These are phyloP conservation scores for Parazoanthus darwini DNA, from an alignment of 92 coral and sea anemone genomes.

Conservation along the genomic window DNA sequence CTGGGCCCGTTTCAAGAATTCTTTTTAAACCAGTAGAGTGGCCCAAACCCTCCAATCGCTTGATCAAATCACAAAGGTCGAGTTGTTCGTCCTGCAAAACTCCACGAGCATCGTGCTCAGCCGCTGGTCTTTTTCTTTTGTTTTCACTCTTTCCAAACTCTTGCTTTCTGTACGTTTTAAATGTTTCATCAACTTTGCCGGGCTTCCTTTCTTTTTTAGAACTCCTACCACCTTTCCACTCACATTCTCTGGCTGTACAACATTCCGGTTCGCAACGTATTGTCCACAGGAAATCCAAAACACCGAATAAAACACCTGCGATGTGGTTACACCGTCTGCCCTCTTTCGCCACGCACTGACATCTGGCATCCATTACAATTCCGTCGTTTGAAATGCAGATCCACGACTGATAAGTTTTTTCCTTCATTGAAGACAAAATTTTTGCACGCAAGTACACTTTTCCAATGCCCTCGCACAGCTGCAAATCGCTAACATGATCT, in stretches of 20 bases:
- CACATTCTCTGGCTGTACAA: background rate
- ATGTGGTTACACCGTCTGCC: slow-evolving; percentile 17
- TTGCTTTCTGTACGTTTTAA: background rate
- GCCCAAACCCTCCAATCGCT: background rate
- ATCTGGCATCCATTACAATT: slow-evolving; percentile 5
- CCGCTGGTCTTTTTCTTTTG: slow-evolving; percentile 6
- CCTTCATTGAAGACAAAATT: slow-evolving; percentile 15
- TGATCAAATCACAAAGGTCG: background rate
- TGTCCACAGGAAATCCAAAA: background rate
- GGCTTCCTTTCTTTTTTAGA: background rate
- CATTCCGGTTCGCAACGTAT: background rate
- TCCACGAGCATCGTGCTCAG: slow-evolving; percentile 12
- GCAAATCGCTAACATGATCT: slow-evolving; percentile 9
- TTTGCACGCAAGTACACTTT: slow-evolving; percentile 11
- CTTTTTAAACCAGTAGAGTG: slow-evolving; percentile 13
- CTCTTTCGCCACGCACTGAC: slow-evolving; percentile 15
- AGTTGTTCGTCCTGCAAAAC: background rate
- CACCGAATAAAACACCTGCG: background rate
- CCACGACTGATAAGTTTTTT: slow-evolving; percentile 12
- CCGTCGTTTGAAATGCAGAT: slow-evolving; percentile 15
- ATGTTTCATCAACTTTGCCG: background rate
- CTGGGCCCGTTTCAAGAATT: background rate
- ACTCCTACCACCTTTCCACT: background rate
- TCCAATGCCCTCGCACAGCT: slow-evolving; percentile 7
- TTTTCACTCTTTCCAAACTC: background rate